These are phyloP conservation scores for Limnephilus auricula DNA, from an alignment of 2,888 invertebrate species.

Conservation along the genomic window DNA sequence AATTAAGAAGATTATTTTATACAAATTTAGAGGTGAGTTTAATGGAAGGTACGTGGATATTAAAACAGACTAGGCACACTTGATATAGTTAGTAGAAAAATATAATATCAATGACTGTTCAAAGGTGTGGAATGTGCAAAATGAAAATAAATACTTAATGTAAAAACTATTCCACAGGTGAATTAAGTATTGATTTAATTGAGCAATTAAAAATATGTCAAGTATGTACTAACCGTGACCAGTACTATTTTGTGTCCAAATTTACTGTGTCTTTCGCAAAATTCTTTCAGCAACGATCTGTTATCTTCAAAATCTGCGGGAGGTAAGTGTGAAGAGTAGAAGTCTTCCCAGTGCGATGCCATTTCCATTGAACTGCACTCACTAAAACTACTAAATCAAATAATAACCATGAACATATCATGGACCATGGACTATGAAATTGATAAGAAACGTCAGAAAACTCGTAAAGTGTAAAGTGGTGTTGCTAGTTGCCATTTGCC, in stretches of 20 bases:
- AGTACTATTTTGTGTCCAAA: conserved; percentile 85
- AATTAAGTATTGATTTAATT: background rate
- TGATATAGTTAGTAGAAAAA: too few relatives aligned
- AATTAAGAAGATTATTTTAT: too few relatives aligned
- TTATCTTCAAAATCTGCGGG: conserved; percentile 88
- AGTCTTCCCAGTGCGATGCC: conserved; percentile 87
- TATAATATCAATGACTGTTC: background rate
- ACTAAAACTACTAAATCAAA: conserved; percentile 12
- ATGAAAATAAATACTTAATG: background rate
- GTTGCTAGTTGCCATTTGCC: background rate
- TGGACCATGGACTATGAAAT: conserved; percentile 33
- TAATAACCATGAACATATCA: conserved; percentile 38
- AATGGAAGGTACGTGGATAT: too few relatives aligned
- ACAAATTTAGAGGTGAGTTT: too few relatives aligned
- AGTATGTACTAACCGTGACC: conserved; percentile 82
- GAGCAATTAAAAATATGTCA: conserved; percentile 32
- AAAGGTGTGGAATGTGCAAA: background rate
- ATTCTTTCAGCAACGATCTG: conserved; percentile 84
- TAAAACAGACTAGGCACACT: too few relatives aligned
- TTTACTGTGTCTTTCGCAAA: conserved; percentile 84
- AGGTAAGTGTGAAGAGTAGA: conserved; percentile 87
- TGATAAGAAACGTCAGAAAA: conserved; percentile 61
- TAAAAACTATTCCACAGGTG: conserved; percentile 26
- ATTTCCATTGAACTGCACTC: conserved; percentile 66
- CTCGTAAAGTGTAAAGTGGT: conserved; percentile 17